Base-by-base conservation (phyloP, 2,797 vertebrate species). In the Sebastes hubbsi region DNA sequence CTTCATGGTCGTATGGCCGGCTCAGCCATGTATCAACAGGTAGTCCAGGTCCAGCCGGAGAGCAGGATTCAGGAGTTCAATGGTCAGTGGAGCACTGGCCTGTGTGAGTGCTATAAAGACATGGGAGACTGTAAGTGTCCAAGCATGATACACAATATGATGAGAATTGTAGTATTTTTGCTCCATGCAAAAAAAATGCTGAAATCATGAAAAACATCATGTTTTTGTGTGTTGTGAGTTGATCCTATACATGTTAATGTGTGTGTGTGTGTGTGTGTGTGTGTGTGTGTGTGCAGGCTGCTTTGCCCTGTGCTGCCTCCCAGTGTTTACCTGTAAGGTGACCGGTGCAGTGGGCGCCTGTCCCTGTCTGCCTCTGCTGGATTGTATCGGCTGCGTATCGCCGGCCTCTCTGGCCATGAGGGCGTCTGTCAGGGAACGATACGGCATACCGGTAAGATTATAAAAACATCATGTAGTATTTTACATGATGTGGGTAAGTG, bases 71-170 rank as follows among this genome's bases (percentile, higher is more conserved):
- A 46, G 12, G 73, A 63, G 1, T 42, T 46, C 56, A 2, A 18
- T 46, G 91, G 76, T 7, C 88, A 92, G 10, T 96, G 96, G 96
- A 95, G 91, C 81, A 95, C 93, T 0, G 96, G 94, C 30, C 89
- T 96, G 80, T 95, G 95, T 79, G 95, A 96, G 77, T 96, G 95
- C 78, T 91, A 94, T 56, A 91, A 95, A 71, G 95, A 96, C 77
- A 61, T 94, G 12, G 92, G 93, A 5, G 94, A 96, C 78, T 95
- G 95, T 96, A 65, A 94, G 95, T 91, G 54, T 69, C 12, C 9
- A 11, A 42, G 13, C 4, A 18, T 22, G 2, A 59, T 68, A 24
- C 2, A n/a, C 2, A 38, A 49, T 49, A 49, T 49, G 46, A 49
- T 49, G 0, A 14, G 0, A 14, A 6, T 38, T 38, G 13, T 38